Evolutionary conservation across 1,140 invertebrate genomes (phyloP), one percentile per base, ranked within the genome.

Genomic region (Pogonomyrmex californicus): DNA sequence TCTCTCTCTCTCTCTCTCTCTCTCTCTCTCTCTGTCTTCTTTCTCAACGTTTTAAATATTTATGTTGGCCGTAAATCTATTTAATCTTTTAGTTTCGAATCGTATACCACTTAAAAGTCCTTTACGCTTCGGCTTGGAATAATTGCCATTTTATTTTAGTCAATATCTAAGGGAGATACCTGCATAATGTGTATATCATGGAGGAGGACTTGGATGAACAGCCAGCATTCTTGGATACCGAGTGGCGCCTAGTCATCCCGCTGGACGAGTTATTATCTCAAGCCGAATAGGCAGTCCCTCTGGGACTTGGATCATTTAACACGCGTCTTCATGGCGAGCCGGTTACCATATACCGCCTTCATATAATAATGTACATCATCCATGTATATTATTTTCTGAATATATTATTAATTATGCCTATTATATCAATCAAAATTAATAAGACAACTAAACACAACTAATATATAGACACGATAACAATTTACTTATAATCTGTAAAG

Each of bases 261-360:
- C 54, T 70, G 86, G 86, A 91, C 92, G 88, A 93, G 88, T 94
- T 94, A 93, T 94, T 94, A 94, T 94, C 93, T 94, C 89, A 79
- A 91, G 86, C 88, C 91, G 90, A 94, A 93, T 91, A 78, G 86
- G 79, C 73, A 86, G 77, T 85, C 86, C 90, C 91, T 89, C 68
- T 88, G 66, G 76, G 41, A 88, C 47, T 63, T 71, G 63, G 71
- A 76, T 66, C 54, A 79, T 71, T 89, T 82, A 87, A 87, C 85
- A 73, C 54, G 78, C 41, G 41, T 71, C 49, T 78, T 58, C 62
- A 36, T 41, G 41, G n/a, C 51, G 12, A 60, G 12, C n/a, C 41
- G 44, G 41, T 30, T 36, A 44, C 33, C 33, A 33, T 23, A 87
- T 58, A 56, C 66, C 23, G 33, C 38, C 47, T 68, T 23, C 17